phyloP scores from a whole-genome alignment of 1,140 invertebrate genomes.

The Aradophagus sp. region DNA sequence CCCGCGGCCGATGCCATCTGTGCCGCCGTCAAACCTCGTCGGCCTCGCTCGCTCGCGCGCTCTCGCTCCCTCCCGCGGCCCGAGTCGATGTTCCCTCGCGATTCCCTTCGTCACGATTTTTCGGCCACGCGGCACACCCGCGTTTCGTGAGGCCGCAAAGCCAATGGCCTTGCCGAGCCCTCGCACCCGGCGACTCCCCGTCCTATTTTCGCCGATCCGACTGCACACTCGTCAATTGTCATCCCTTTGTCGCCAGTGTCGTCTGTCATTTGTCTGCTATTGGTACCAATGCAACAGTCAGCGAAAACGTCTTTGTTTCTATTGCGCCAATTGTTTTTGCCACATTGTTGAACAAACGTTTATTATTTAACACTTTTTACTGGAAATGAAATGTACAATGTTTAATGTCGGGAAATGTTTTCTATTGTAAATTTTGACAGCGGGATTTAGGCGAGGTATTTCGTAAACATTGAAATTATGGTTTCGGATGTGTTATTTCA shows the following conservation, averaged over 20 bases:
- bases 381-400: no score
- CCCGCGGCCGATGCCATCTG: conserved; percentile 62
- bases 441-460: no score
- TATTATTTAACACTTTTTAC: no score
- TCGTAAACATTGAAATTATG: no score
- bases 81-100: no score
- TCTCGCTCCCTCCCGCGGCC: no score
- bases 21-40: conserved; percentile 22
- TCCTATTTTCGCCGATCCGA: conserved; percentile 29
- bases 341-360: no score
- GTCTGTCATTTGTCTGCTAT: conserved; percentile 22
- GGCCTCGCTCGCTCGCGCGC: conserved; percentile 8
- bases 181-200: conserved; percentile 37
- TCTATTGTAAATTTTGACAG: no score
- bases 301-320: neutral
- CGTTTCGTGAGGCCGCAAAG: conserved; percentile 64
- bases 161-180: conserved; percentile 64
- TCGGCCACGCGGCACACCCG: neutral
- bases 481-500: no score
- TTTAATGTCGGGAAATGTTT: neutral
- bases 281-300: conserved; percentile 3
- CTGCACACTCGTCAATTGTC: conserved; percentile 4
- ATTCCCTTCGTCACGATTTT: neutral
- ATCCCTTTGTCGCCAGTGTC: conserved; percentile 3
- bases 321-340: no score